Evolutionary conservation across 2,113 vertebrate genomes (phyloP).

Genomic region (Nothobranchius kuhntae): DNA sequence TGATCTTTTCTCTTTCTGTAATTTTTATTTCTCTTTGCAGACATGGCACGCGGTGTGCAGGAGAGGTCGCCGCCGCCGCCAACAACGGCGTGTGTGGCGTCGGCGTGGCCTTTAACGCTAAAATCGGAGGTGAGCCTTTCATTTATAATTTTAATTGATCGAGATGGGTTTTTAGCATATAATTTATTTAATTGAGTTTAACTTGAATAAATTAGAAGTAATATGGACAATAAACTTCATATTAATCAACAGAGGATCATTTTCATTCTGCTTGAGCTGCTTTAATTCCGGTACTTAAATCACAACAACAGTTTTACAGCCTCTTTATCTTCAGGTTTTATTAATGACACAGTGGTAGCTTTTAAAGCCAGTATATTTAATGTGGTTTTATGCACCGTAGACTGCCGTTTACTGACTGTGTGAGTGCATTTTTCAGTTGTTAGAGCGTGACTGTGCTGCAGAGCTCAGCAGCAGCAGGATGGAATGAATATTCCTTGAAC

Average conservation of each 20-base stretch:
- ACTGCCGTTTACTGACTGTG: constrained; percentile 9
- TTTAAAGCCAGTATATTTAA: constrained; percentile 10
- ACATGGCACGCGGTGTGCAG: constrained; percentile 93
- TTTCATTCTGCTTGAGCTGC: constrained; percentile 10
- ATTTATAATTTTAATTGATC: background rate
- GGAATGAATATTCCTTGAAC: constrained; percentile 17
- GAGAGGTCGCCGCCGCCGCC: constrained; percentile 91
- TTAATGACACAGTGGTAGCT: constrained; percentile 7
- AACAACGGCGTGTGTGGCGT: constrained; percentile 94
- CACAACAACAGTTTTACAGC: background rate
- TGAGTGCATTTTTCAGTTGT: constrained; percentile 21
- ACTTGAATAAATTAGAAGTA: constrained; percentile 7
- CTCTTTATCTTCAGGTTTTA: constrained; percentile 16
- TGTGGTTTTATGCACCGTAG: constrained; percentile 17
- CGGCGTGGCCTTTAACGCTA: constrained; percentile 92
- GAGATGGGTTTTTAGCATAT: background rate
- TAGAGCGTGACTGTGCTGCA: constrained; percentile 8
- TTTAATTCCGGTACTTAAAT: constrained; percentile 2
- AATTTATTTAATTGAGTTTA: constrained; percentile 17
- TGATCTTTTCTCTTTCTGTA: background rate
- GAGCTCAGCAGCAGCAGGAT: background rate
- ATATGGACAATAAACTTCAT: constrained; percentile 3
- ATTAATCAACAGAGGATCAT: constrained; percentile 6
- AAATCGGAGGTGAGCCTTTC: constrained; percentile 86
- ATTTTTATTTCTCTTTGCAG: constrained; percentile 63